A percentile compares a stretch with the other conserved stretches of the same genome.
These are phyloP conservation scores for Limnephilus auricula DNA, from an alignment of 2,888 invertebrate genomes.

Conservation along the genomic window DNA sequence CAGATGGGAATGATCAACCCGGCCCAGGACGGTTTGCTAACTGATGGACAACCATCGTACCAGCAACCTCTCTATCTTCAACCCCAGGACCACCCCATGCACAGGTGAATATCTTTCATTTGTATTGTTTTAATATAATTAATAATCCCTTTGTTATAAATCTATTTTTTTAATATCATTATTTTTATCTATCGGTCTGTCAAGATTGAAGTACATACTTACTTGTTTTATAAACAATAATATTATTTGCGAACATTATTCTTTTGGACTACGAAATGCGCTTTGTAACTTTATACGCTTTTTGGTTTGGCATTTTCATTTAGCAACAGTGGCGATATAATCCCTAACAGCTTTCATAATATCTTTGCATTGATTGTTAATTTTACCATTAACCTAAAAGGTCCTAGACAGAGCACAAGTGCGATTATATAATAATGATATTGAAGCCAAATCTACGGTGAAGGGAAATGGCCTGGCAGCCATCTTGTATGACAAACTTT, in stretches of 20 bases:
- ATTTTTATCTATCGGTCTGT: not conserved
- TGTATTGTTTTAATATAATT: not conserved
- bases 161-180: slow-evolving; percentile 49
- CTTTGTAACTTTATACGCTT: slow-evolving; percentile 26
- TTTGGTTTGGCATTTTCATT: slow-evolving; percentile 23
- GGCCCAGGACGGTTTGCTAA: slow-evolving; percentile 80
- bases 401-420: too few species aligned
- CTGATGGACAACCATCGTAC: slow-evolving; percentile 80
- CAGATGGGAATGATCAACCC: slow-evolving; percentile 81
- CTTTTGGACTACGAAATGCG: slow-evolving; percentile 18
- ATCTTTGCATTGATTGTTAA: not conserved
- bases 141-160: not conserved
- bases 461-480: too few species aligned
- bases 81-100: slow-evolving; percentile 74
- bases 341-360: not conserved
- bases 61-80: slow-evolving; percentile 86
- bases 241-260: not conserved
- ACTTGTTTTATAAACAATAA: not conserved
- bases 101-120: slow-evolving; percentile 68
- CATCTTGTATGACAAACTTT: too few species aligned
- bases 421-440: too few species aligned
- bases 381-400: not conserved
- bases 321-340: not conserved
- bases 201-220: not conserved
- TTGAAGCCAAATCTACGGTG: too few species aligned